Evolutionary conservation across 2,797 vertebrate genomes (phyloP).

Genomic region (Sebastes paucispinis): DNA sequence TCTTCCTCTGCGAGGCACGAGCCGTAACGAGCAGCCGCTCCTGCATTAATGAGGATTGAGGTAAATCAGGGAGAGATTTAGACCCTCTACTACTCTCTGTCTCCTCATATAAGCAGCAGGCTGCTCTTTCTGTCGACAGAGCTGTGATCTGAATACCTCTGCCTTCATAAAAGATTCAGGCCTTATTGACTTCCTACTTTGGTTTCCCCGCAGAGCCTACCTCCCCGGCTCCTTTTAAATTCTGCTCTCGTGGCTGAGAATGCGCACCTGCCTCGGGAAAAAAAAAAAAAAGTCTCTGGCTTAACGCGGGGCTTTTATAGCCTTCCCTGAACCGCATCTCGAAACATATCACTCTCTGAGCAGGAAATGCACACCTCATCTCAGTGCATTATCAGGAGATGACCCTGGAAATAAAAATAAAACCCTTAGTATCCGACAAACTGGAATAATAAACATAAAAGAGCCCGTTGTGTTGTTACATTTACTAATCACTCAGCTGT

Average conservation of each 20-base stretch:
- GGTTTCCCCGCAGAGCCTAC: conserved; percentile 73
- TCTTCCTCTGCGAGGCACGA: conserved; percentile 5
- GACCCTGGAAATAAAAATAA: conserved; percentile 38
- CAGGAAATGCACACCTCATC: conserved; percentile 20
- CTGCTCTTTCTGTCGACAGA: conserved; percentile 80
- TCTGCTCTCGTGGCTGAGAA: conserved; percentile 74
- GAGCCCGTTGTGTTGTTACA: conserved; percentile 3
- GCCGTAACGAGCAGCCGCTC: conserved; percentile 48
- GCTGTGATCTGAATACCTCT: conserved; percentile 92
- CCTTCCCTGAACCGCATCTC: conserved; percentile 44
- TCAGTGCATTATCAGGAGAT: conserved; percentile 23
- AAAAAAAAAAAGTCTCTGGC: conserved; percentile 17
- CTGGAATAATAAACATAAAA: conserved; percentile 6
- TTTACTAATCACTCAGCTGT: conserved; percentile 48
- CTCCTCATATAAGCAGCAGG: conserved; percentile 84
- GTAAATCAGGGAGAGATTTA: conserved; percentile 69
- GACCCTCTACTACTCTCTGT: conserved; percentile 66
- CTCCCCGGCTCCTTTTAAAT: conserved; percentile 70
- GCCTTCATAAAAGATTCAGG: conserved; percentile 94
- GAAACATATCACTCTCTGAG: conserved; percentile 26
- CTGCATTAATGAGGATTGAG: conserved; percentile 71
- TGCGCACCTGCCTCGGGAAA: conserved; percentile 62
- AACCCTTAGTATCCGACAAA: conserved; percentile 4
- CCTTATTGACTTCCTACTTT: conserved; percentile 86
- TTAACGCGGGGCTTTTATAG: conserved; percentile 60